Evolutionary conservation across 2,797 vertebrate species (phyloP), one percentile per base, ranked within the genome.

Genomic region (Pipistrellus nathusii): DNA sequence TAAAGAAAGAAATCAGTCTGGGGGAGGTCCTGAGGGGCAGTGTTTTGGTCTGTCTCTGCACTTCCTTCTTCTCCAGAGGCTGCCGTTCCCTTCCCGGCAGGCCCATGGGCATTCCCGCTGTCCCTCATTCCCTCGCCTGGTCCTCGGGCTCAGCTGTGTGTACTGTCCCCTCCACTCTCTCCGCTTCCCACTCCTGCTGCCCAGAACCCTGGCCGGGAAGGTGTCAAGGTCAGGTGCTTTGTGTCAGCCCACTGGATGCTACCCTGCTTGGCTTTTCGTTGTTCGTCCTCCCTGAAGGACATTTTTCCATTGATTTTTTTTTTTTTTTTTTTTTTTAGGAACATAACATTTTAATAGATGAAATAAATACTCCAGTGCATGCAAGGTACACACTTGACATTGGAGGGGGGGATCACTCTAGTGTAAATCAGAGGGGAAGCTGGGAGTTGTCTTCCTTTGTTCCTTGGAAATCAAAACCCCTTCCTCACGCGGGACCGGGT

Each of bases 381-480:
- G 44, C 44, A 44, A 11, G 44, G 44, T 44, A 44, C 44, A 44
- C 11, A 44, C 44, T 44, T 44, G 44, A 44, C 44, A 11, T 44
- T 44, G 44, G 44, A 44, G 44, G 1, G 10, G 96, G 44, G 44
- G 2, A 44, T 44, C 44, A 2, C 44, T 44, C 44, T 11, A 11
- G 44, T 44, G 44, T 44, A 44, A 44, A 44, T 44, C 44, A 44
- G 44, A 80, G 95, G 95, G 59, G 92, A 85, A 57, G 95, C 77
- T 80, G 95, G 97, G 97, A 95, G 96, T 93, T 97, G 96, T 96
- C 91, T 88, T 88, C 95, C 91, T 91, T 94, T 2, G 9, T 46
- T 46, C 85, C 97, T 97, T 96, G 94, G 92, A 95, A 96, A 96
- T 83, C 93, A 91, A 73, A 96, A 93, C 91, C 96, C 92, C 68